Evolutionary conservation across 2,797 vertebrate species (phyloP).

Genomic region (Tamandua tetradactyla): DNA sequence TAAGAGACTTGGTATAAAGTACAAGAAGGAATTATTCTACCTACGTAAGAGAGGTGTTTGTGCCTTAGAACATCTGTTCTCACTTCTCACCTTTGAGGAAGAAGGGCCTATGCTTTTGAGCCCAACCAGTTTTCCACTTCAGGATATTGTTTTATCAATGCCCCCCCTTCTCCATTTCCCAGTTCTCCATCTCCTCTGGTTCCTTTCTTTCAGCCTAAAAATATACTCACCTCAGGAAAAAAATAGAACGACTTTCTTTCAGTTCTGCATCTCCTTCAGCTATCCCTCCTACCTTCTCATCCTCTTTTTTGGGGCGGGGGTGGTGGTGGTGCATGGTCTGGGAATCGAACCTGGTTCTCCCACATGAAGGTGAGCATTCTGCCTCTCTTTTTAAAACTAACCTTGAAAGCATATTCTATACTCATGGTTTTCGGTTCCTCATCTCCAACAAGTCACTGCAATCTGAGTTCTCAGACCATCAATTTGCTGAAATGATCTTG

Average conservation of each 20-base stretch:
- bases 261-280: background rate
- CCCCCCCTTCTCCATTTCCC: background rate
- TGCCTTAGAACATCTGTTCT: background rate
- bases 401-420: background rate
- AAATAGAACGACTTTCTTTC: background rate
- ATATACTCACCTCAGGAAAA: background rate
- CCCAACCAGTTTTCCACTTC: background rate
- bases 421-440: background rate
- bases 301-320: no score
- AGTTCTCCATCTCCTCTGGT: background rate
- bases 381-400: background rate
- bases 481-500: background rate
- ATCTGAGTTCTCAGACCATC: background rate
- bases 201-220: slow-evolving; percentile 32
- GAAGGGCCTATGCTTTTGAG: background rate
- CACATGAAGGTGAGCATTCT: no score
- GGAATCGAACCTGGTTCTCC: no score
- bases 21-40: background rate
- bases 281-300: background rate
- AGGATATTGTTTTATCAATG: background rate
- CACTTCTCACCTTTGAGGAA: background rate
- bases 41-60: background rate
- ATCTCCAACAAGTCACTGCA: background rate
- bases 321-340: no score
- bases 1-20: background rate